Evolutionary conservation across 2,113 vertebrate species (phyloP), one percentile per base, ranked within the genome.

Genomic region (Axis porcinus): DNA sequence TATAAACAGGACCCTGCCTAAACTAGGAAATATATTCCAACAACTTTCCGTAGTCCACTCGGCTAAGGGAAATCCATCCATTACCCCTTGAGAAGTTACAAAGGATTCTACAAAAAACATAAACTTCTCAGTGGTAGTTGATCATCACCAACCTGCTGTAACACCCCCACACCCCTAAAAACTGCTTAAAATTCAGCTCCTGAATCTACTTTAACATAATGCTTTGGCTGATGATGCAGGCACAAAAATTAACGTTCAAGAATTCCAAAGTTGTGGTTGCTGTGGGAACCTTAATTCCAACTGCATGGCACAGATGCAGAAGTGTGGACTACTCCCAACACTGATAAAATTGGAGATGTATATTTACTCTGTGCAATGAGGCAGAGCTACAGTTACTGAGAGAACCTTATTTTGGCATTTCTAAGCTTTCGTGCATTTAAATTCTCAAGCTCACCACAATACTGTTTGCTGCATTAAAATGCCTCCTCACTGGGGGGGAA

Each of bases 221-320:
- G 92, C 84, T 97, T 92, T 96, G 95, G 96, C 93, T 97, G 94
- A 97, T 98, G 93, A 97, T 96, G 76, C 74, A 97, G 89, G 81
- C 95, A 96, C 94, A 98, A 96, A 97, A 96, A 97, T 97, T 97
- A 98, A 98, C 74, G 23, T 86, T 98, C 70, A 96, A 97, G 97
- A 97, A 98, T 92, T 97, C 93, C 89, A 78, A 97, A 97, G 98
- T 96, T 97, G 98, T 97, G 95, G 97, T 98, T 98, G 97, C 98
- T 96, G 97, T 98, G 98, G 98, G 98, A 98, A 98, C 97, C 97
- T 97, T 96, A 95, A 96, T 95, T 98, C 95, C 96, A 97, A 98
- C 91, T 92, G 54, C 27, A 97, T 40, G 55, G 92, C 94, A 95
- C 96, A 98, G 97, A 98, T 96, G 95, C 43, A 95, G 64, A 97